phyloP scores from a whole-genome alignment of 2,888 invertebrate species.

The Mactromeris polynyma region DNA sequence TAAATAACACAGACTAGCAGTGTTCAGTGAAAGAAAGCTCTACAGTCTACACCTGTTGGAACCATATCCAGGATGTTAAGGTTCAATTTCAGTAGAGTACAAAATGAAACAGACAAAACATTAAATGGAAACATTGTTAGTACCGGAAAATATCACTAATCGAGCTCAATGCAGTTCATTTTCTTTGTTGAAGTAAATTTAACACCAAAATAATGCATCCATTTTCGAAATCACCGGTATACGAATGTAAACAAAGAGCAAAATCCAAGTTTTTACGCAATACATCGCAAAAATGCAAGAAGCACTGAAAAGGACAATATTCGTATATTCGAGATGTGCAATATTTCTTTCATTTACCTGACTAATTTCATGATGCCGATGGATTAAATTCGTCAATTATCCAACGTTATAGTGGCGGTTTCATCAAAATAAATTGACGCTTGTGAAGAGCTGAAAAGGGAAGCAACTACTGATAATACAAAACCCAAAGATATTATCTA shows the following conservation, averaged over 20 bases:
- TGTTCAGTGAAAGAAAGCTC: too few relatives aligned
- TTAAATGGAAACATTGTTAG: too few relatives aligned
- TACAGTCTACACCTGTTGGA: too few relatives aligned
- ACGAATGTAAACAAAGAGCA: slow-evolving; percentile 23
- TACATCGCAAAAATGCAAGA: not conserved
- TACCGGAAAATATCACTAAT: too few relatives aligned
- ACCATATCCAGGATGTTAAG: too few relatives aligned
- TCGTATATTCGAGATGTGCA: not conserved
- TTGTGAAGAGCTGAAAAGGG: slow-evolving; percentile 6
- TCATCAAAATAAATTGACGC: slow-evolving; percentile 15
- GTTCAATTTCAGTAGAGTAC: too few relatives aligned
- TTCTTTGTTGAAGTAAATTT: not conserved
- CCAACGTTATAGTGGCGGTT: slow-evolving; percentile 37
- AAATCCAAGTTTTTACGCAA: not conserved
- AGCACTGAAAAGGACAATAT: not conserved
- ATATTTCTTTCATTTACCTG: slow-evolving; percentile 57
- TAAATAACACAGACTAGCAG: too few relatives aligned
- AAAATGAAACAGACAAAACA: too few relatives aligned
- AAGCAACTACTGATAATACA: not conserved
- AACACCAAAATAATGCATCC: not conserved
- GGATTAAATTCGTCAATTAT: slow-evolving; percentile 58
- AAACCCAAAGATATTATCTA: too few relatives aligned
- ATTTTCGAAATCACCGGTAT: slow-evolving; percentile 1
- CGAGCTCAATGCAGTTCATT: too few relatives aligned
- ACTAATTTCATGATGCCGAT: slow-evolving; percentile 78